Conservation (phyloP, 2,113 vertebrate species). For the Corythoichthys haematopterus region DNA sequence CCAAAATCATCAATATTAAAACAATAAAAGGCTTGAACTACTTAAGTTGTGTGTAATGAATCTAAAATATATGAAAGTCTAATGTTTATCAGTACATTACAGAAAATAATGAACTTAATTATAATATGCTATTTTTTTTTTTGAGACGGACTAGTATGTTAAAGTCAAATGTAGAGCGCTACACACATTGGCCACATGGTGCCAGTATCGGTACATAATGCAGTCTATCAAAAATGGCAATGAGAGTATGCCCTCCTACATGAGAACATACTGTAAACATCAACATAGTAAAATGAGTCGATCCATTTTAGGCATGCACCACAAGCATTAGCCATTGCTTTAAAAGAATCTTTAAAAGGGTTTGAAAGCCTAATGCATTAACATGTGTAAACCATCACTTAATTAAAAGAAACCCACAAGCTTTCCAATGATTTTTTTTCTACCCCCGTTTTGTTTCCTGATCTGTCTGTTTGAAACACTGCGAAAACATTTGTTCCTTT, state of each 20-base stretch:
- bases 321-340: constrained; percentile 7
- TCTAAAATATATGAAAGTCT: too few species aligned
- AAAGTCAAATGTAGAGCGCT: not conserved
- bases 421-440: not conserved
- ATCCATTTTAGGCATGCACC: constrained; percentile 16
- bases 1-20: too few species aligned
- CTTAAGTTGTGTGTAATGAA: too few species aligned
- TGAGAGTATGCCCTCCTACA: not conserved
- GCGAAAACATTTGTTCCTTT: constrained; percentile 57
- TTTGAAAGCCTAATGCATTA: constrained; percentile 45
- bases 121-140: too few species aligned
- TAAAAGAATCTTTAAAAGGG: constrained; percentile 26
- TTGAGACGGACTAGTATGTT: too few species aligned
- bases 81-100: too few species aligned
- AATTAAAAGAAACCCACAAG: constrained; percentile 26
- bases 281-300: constrained; percentile 18
- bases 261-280: constrained; percentile 22
- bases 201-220: constrained; percentile 28
- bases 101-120: too few species aligned
- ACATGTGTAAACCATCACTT: constrained; percentile 40
- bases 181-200: constrained; percentile 44
- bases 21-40: too few species aligned
- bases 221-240: constrained; percentile 6
- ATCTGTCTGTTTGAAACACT: constrained; percentile 40
- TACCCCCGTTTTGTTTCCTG: constrained; percentile 47